These are phyloP conservation scores for Busseola fusca DNA, from an alignment of 2,888 invertebrate species.

Conservation along the genomic window DNA sequence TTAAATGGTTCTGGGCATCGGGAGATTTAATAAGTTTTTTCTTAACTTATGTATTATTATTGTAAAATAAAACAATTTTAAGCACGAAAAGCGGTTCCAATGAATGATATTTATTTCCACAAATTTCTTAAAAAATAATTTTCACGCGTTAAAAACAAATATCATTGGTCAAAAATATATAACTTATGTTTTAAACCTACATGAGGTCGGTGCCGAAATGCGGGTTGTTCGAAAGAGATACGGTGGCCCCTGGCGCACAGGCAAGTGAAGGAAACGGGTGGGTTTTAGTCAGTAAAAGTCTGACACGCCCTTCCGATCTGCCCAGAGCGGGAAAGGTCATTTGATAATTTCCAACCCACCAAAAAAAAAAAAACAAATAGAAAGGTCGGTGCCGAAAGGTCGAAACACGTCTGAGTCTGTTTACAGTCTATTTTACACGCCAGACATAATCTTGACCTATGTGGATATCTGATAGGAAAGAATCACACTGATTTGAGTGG, in stretches of 20 bases:
- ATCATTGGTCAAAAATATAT: neutral
- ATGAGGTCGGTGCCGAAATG: neutral
- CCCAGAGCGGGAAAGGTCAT: too few relatives aligned
- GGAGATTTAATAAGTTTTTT: slow-evolving; percentile 19
- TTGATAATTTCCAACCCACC: too few relatives aligned
- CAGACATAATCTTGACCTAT: neutral
- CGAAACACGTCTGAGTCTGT: neutral
- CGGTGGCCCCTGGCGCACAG: too few relatives aligned
- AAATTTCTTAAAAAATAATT: neutral
- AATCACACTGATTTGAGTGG: neutral
- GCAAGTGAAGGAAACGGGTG: too few relatives aligned
- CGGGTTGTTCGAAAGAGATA: too few relatives aligned
- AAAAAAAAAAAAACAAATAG: too few relatives aligned
- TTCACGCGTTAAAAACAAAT: neutral
- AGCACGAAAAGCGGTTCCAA: neutral
- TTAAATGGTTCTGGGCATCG: slow-evolving; percentile 17
- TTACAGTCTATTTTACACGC: neutral
- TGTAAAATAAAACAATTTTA: slow-evolving; percentile 2
- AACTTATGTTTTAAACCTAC: neutral
- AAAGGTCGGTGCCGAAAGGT: neutral
- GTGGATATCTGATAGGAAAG: neutral
- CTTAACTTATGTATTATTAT: slow-evolving; percentile 12
- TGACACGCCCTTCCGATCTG: too few relatives aligned
- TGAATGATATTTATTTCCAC: neutral
- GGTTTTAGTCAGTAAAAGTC: too few relatives aligned